Evolutionary conservation across 2,113 vertebrate species (phyloP).

Genomic region (Mustela nigripes): DNA sequence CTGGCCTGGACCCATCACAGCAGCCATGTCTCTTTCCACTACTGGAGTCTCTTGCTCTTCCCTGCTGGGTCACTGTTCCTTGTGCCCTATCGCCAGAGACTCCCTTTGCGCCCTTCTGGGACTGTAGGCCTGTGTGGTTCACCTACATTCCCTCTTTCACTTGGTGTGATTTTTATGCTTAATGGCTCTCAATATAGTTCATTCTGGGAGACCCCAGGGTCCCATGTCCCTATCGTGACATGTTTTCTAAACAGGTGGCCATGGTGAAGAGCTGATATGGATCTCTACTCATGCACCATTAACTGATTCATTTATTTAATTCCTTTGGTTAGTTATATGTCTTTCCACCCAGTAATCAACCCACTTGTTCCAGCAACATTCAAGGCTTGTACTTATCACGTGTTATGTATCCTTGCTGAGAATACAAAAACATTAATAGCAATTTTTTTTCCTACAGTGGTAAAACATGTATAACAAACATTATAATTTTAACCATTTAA

Average conservation of each 20-base stretch:
- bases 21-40: neutral
- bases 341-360: neutral
- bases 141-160: neutral
- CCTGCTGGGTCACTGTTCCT: neutral
- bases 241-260: neutral
- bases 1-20: neutral
- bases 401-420: neutral
- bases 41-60: neutral
- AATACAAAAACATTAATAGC: no score
- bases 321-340: neutral
- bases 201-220: neutral
- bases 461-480: neutral
- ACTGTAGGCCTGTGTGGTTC: neutral
- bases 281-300: neutral
- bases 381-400: neutral
- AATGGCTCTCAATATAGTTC: neutral
- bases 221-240: neutral
- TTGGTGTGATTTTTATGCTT: neutral
- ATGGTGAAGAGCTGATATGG: neutral
- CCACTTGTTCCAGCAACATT: neutral
- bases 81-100: rapidly evolving
- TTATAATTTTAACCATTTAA: neutral
- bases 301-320: neutral
- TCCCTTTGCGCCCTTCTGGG: neutral
- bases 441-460: neutral